Evolutionary conservation across 1,140 invertebrate species (phyloP).

Genomic region (Nixonia krombeini): DNA sequence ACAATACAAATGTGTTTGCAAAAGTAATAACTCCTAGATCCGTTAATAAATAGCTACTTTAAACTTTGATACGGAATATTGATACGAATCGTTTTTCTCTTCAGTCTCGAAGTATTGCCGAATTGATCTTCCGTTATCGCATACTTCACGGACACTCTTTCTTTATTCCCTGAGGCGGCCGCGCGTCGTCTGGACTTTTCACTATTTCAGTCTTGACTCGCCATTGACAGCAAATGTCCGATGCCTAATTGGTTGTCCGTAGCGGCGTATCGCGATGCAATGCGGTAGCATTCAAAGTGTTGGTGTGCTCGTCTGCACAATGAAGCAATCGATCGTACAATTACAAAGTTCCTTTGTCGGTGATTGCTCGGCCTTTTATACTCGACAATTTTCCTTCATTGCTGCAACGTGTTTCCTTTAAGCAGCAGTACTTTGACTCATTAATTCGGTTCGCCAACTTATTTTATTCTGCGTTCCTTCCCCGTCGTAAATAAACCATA

Average conservation of each 20-base stretch:
- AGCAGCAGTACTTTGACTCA: conserved; percentile 24
- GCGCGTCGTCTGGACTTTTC: conserved; percentile 6
- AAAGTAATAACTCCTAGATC: conserved; percentile 16
- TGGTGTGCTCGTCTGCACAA: conserved; percentile 6
- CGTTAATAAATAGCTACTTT: conserved; percentile 11
- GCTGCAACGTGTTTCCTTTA: conserved; percentile 20
- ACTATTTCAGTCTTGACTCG: not conserved
- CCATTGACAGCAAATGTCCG: too few species aligned
- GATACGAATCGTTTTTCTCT: conserved; percentile 21
- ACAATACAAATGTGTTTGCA: conserved; percentile 33
- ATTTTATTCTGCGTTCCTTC: conserved; percentile 16
- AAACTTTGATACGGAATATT: conserved; percentile 15
- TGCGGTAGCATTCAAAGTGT: not conserved
- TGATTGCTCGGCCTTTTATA: conserved; percentile 9
- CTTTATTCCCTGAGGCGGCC: too few species aligned
- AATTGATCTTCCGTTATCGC: too few species aligned
- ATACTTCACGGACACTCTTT: too few species aligned
- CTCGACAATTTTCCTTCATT: conserved; percentile 9
- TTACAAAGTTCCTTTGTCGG: conserved; percentile 24
- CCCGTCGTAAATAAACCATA: conserved; percentile 30
- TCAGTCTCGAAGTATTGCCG: not conserved
- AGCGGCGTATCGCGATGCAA: not conserved
- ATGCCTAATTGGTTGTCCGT: not conserved
- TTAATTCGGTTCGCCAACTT: conserved; percentile 27
- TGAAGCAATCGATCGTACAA: conserved; percentile 21